Percentiles rank a stretch among this genome's conserved stretches.
These are phyloP conservation scores for Drosophila differens DNA, from an alignment of 2,888 invertebrate genomes.

Conservation along the genomic window DNA sequence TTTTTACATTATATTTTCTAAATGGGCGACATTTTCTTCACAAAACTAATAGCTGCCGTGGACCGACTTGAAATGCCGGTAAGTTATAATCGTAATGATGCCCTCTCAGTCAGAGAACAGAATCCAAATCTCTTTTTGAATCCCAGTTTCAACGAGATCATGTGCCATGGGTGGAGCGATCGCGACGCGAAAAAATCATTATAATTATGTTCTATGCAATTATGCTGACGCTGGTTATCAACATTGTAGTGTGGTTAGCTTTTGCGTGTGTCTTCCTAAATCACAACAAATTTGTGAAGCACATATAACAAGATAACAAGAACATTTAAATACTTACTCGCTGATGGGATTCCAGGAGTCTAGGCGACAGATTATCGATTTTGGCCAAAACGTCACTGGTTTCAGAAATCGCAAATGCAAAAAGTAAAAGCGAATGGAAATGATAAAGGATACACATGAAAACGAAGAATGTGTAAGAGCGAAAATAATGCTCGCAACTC, in stretches of 20 bases:
- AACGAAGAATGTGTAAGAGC: slow-evolving; percentile 15
- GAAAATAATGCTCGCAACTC: slow-evolving; percentile 17
- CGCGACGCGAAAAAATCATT: slow-evolving; percentile 37
- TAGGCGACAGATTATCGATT: slow-evolving; percentile 67
- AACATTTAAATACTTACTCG: slow-evolving; percentile 64
- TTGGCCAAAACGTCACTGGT: slow-evolving; percentile 61
- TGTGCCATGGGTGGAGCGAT: slow-evolving; percentile 41
- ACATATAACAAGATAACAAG: not conserved
- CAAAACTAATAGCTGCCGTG: not conserved
- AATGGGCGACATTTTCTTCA: slow-evolving; percentile 9
- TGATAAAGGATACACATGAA: not conserved
- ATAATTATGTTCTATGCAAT: slow-evolving; percentile 28
- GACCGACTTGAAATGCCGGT: slow-evolving; percentile 13
- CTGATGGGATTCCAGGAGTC: slow-evolving; percentile 43
- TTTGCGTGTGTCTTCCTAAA: slow-evolving; percentile 32
- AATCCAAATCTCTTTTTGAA: not conserved
- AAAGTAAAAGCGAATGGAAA: slow-evolving; percentile 3
- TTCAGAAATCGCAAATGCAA: slow-evolving; percentile 20
- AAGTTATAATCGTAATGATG: not conserved
- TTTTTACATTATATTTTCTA: not conserved
- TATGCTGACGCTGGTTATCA: slow-evolving; percentile 11
- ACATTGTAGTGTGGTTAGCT: slow-evolving; percentile 30
- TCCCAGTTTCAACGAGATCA: slow-evolving; percentile 14
- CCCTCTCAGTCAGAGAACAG: not conserved
- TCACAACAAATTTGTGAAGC: slow-evolving; percentile 12